Percentiles rank a stretch among this genome's conserved stretches.
phyloP scores from a whole-genome alignment of 2,113 vertebrate genomes.

The Phainopepla nitens region DNA sequence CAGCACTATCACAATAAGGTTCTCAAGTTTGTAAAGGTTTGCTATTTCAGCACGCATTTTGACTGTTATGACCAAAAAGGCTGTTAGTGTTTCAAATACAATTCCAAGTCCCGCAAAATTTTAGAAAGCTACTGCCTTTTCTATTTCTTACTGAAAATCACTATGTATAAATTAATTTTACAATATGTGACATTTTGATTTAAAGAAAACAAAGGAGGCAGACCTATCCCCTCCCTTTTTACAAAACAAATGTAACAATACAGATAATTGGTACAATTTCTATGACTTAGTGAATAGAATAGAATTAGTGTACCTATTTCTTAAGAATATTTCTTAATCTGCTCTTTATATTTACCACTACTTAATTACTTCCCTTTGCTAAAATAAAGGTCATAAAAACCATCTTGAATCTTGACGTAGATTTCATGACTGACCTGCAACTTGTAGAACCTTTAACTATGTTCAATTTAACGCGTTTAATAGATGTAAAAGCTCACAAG shows the following conservation, averaged over 20 bases:
- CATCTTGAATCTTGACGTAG: slow-evolving; percentile 65
- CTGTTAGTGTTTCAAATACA: neutral
- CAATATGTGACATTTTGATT: neutral
- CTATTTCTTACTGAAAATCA: neutral
- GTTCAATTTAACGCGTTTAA: slow-evolving; percentile 81
- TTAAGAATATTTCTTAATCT: slow-evolving; percentile 60
- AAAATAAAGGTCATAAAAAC: slow-evolving; percentile 75
- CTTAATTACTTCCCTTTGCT: slow-evolving; percentile 76
- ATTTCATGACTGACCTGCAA: slow-evolving; percentile 70
- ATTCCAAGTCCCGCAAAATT: neutral
- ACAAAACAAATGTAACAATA: slow-evolving; percentile 20
- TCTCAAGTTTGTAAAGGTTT: neutral
- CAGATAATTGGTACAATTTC: slow-evolving; percentile 30
- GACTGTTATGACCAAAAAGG: neutral
- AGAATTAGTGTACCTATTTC: slow-evolving; percentile 41
- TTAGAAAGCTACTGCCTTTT: neutral
- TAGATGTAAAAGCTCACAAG: slow-evolving; percentile 78
- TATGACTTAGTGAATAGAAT: slow-evolving; percentile 26
- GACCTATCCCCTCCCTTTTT: neutral
- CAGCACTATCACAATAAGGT: neutral
- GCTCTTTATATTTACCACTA: slow-evolving; percentile 76
- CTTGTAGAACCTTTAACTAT: slow-evolving; percentile 77
- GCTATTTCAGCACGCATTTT: neutral
- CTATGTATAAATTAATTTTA: neutral
- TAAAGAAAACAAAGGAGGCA: neutral